A percentile compares a stretch with the other conserved stretches of the same genome.
Evolutionary conservation across 64 coral and sea anemone species (phyloP).

Genomic region (Pocillopora damicornis): DNA sequence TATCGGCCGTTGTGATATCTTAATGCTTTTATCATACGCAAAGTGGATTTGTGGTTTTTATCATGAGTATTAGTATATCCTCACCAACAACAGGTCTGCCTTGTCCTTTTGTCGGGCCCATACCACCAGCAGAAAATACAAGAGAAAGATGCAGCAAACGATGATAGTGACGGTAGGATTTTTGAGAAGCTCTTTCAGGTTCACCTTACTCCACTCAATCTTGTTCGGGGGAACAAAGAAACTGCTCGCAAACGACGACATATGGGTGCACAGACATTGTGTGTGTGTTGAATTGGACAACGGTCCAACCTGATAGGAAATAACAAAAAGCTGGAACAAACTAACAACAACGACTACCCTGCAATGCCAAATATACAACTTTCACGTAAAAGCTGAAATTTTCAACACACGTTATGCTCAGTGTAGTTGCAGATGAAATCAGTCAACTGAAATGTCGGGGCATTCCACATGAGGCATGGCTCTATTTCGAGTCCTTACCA

Average conservation of each 20-base stretch:
- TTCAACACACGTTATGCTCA: too few relatives aligned
- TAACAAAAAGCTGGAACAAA: background rate
- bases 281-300: conserved; percentile 57
- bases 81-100: conserved; percentile 53
- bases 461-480: too few relatives aligned
- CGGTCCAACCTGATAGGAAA: conserved; percentile 50
- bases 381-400: too few relatives aligned
- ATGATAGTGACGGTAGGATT: conserved; percentile 59
- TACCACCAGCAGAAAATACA: conserved; percentile 66
- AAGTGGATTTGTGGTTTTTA: too few relatives aligned
- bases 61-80: background rate
- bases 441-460: too few relatives aligned
- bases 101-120: conserved; percentile 65
- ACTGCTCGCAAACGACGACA: conserved; percentile 69
- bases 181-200: conserved; percentile 43
- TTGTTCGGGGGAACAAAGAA: conserved; percentile 76
- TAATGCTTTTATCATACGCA: too few relatives aligned
- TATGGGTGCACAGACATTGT: conserved; percentile 67
- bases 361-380: too few relatives aligned
- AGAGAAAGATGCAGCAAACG: conserved; percentile 37
- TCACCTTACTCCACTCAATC: conserved; percentile 80
- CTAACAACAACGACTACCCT: background rate
- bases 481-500: too few relatives aligned
- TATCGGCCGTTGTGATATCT: too few relatives aligned
- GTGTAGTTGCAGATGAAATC: too few relatives aligned